Evolutionary conservation across 1,140 invertebrate genomes (phyloP).

Genomic region (Bradysia coprophila): DNA sequence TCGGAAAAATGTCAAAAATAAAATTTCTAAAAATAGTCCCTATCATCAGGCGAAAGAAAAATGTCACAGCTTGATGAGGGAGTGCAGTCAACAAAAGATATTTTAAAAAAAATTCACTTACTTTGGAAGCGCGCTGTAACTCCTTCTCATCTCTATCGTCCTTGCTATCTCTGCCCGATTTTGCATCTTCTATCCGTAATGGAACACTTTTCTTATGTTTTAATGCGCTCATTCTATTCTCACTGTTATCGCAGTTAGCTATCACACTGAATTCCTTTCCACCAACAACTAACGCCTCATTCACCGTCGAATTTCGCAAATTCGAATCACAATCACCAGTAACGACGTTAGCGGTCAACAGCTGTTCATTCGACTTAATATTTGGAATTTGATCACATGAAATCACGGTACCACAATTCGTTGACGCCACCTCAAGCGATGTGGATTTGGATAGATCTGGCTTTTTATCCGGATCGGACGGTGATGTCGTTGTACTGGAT

Average conservation of each 20-base stretch:
- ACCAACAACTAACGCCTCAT: background rate
- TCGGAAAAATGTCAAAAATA: too few species aligned
- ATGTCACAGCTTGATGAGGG: too few species aligned
- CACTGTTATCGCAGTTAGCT: too few species aligned
- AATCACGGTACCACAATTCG: background rate
- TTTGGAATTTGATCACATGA: background rate
- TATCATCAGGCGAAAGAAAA: too few species aligned
- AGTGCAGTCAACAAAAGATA: too few species aligned
- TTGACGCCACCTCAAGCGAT: background rate
- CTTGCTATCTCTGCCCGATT: conserved; percentile 13
- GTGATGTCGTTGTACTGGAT: background rate
- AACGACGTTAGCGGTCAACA: background rate
- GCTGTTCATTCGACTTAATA: background rate
- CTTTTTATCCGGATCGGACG: background rate
- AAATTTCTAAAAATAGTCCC: too few species aligned
- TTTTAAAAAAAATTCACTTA: conserved; percentile 7
- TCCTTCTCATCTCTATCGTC: conserved; percentile 34
- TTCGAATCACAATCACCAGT: background rate
- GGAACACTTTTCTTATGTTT: conserved; percentile 1
- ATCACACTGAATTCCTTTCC: too few species aligned
- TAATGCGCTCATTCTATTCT: background rate
- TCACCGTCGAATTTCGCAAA: background rate
- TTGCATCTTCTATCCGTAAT: conserved; percentile 18
- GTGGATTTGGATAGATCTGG: too few species aligned
- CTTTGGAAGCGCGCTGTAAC: conserved; percentile 30